Evolutionary conservation across 2,797 vertebrate species (phyloP), one percentile per base, ranked within the genome.

Genomic region (Iguana delicatissima): DNA sequence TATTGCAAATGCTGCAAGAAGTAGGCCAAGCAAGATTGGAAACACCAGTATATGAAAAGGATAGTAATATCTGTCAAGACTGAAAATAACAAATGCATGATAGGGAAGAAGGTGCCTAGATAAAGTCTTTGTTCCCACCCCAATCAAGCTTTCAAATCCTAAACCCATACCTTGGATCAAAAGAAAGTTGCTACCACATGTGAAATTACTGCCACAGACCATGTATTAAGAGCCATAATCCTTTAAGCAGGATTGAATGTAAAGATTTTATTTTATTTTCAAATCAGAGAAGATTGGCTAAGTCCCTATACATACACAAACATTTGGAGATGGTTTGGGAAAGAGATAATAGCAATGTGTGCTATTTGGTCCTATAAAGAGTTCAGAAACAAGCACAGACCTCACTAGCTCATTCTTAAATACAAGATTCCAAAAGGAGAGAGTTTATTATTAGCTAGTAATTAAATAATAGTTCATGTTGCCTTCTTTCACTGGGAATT

Each of bases 381-480:
- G 94, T 94, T 95, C 93, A 72, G 82, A 94, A 95, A 89, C 57
- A 91, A 55, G 79, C 42, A 42, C 42, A 42, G 42, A 42, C 87
- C 85, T 92, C 86, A 22, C 72, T 93, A 88, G 90, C 84, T 82
- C 67, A 0, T 0, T 22, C 42, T 38, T 76, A 79, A 97, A 92
- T 94, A 92, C 90, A 93, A 94, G 90, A 95, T 96, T 95, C 93
- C 94, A 86, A 92, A 92, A 93, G 93, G 96, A 96, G 57, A 90
- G 50, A 38, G 95, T 96, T 97, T 97, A 97, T 84, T 98, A 98
- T 98, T 98, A 98, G 97, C 97, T 96, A 95, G 96, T 98, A 98
- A 99, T 98, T 99, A 99, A 99, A 98, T 98, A 98, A 98, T 98
- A 98, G 98, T 98, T 98, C 96, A 95, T 95, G 97, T 98, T 98